Conservation (phyloP, 2,113 vertebrate species). For the Amazona vittata region DNA sequence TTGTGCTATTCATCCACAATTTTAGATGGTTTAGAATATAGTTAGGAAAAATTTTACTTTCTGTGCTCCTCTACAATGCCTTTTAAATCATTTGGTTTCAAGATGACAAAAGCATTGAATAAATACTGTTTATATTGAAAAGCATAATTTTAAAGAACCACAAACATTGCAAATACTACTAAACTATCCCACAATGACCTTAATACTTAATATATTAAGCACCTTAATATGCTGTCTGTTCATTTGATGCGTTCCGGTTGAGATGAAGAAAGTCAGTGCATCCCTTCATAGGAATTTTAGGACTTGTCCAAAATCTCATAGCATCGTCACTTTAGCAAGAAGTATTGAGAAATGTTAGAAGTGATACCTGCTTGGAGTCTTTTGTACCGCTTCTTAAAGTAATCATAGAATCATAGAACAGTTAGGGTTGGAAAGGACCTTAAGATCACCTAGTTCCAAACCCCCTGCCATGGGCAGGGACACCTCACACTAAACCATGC, state of each 20-base stretch:
- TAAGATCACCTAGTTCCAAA: too few species aligned
- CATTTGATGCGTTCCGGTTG: neutral
- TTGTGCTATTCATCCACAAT: neutral
- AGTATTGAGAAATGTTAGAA: neutral
- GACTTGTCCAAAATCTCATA: neutral
- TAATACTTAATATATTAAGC: neutral
- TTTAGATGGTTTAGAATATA: neutral
- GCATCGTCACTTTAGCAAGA: neutral
- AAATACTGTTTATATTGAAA: neutral
- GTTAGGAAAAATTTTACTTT: neutral
- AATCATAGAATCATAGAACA: too few species aligned
- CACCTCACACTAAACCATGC: too few species aligned
- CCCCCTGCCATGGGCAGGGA: too few species aligned
- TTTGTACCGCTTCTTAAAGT: neutral
- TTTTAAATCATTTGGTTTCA: neutral
- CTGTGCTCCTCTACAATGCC: neutral
- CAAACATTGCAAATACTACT: neutral
- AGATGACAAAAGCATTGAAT: neutral
- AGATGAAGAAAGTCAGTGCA: neutral
- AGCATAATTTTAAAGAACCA: neutral
- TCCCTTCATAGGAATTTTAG: neutral
- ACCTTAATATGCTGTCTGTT: neutral
- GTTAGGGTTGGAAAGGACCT: too few species aligned
- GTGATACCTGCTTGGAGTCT: neutral
- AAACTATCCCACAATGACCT: neutral